Percentiles rank a stretch among this genome's conserved stretches.
Conservation (phyloP, 2,888 invertebrate genomes). For the Cryptocheilus praepositus region DNA sequence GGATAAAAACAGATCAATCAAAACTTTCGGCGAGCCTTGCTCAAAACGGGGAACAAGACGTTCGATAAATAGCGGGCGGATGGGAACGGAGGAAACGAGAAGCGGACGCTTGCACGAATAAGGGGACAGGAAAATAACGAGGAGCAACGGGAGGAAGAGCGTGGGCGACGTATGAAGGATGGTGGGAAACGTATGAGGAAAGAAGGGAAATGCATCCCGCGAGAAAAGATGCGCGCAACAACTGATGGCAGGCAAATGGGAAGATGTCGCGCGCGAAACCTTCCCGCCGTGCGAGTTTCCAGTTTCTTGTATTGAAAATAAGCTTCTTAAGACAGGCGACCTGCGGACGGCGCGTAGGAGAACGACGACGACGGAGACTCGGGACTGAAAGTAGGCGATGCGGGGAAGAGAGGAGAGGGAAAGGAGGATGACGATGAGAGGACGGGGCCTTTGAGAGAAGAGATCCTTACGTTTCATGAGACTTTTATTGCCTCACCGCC, state of each 20-base stretch:
- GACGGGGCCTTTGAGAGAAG: conserved; percentile 14
- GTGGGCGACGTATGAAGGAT: conserved; percentile 16
- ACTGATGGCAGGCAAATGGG: neutral
- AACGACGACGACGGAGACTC: conserved; percentile 23
- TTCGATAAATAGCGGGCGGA: conserved; percentile 29
- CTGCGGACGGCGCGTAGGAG: neutral
- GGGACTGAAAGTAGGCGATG: conserved; percentile 5
- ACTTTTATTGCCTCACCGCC: conserved; percentile 37
- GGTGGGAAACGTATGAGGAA: conserved; percentile 21
- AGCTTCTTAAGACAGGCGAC: conserved; percentile 35
- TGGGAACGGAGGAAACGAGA: conserved; percentile 16
- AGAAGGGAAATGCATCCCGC: conserved; percentile 2
- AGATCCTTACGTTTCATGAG: conserved; percentile 31
- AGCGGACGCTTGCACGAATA: neutral
- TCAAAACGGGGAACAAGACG: conserved; percentile 30
- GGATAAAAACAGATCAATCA: conserved; percentile 66
- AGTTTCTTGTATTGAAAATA: conserved; percentile 55
- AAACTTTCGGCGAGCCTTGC: conserved; percentile 65
- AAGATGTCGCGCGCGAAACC: conserved; percentile 38
- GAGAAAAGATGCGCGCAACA: conserved; percentile 12
- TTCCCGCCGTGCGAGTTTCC: conserved; percentile 57
- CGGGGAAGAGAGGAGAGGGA: conserved; percentile 3
- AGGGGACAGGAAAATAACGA: conserved; percentile 22
- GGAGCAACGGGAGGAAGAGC: conserved; percentile 20
- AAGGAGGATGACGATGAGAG: conserved; percentile 13